Conservation (phyloP, 2,113 vertebrate genomes). For the Aepyceros melampus region DNA sequence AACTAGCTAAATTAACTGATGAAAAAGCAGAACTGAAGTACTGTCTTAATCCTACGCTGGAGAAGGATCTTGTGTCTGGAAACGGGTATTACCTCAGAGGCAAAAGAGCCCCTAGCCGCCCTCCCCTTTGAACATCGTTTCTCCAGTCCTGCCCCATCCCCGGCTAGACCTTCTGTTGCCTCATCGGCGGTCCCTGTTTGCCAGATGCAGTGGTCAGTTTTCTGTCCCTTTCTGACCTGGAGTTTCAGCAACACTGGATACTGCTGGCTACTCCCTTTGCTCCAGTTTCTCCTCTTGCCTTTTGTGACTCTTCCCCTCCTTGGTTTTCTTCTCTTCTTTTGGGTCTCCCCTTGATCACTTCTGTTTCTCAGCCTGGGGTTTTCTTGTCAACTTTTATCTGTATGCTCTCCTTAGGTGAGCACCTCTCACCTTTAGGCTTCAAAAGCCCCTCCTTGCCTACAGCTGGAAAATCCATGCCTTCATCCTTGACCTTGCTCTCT, state of each 20-base stretch:
- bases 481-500: background rate
- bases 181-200: background rate
- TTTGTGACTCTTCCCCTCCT: background rate
- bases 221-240: background rate
- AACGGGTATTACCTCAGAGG: background rate
- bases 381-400: background rate
- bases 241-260: background rate
- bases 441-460: background rate
- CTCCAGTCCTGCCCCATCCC: too few species aligned
- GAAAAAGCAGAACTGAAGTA: background rate
- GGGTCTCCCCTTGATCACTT: background rate
- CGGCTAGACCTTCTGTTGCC: background rate
- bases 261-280: background rate
- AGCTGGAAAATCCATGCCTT: background rate
- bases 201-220: background rate
- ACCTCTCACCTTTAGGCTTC: background rate
- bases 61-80: background rate
- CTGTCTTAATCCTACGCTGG: background rate
- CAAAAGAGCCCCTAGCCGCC: background rate
- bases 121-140: rapidly evolving
- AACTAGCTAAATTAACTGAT: background rate
- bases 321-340: background rate
- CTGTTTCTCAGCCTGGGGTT: background rate
- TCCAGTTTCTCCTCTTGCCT: background rate
- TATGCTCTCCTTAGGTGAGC: background rate